A percentile compares a stretch with the other conserved stretches of the same genome.
Evolutionary conservation across 2,113 vertebrate species (phyloP).

Genomic region (Columba livia): DNA sequence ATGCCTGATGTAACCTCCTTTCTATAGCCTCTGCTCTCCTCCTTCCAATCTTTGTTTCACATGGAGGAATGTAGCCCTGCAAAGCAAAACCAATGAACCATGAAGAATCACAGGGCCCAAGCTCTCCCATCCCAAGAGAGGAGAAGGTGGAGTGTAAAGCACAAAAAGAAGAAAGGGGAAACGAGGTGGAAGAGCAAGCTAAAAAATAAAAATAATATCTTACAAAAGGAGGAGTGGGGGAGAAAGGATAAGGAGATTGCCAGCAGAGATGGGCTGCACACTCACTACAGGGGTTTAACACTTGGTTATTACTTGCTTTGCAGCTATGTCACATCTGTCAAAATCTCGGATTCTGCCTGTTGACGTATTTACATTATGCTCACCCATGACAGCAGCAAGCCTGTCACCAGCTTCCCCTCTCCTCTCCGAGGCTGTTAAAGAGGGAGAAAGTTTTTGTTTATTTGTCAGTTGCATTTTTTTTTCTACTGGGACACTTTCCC

Average conservation of each 20-base stretch:
- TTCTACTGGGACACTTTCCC: background rate
- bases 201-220: conserved; percentile 23
- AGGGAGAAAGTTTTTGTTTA: conserved; percentile 1
- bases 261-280: background rate
- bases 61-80: conserved; percentile 5
- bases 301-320: conserved; percentile 47
- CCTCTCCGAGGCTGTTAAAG: background rate
- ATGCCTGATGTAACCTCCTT: conserved; percentile 35
- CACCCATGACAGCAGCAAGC: conserved; percentile 14
- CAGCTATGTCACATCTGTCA: conserved; percentile 56
- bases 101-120: background rate
- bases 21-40: background rate
- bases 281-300: background rate
- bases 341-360: conserved; percentile 40
- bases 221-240: background rate
- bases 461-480: background rate
- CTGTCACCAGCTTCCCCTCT: background rate
- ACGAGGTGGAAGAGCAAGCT: background rate
- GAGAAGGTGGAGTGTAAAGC: background rate
- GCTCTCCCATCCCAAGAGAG: background rate
- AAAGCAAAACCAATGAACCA: conserved; percentile 31
- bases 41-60: background rate
- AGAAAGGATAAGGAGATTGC: background rate
- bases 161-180: background rate
- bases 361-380: conserved; percentile 30